Evolutionary conservation across 2,888 invertebrate species (phyloP).

Genomic region (Euproctis similis): DNA sequence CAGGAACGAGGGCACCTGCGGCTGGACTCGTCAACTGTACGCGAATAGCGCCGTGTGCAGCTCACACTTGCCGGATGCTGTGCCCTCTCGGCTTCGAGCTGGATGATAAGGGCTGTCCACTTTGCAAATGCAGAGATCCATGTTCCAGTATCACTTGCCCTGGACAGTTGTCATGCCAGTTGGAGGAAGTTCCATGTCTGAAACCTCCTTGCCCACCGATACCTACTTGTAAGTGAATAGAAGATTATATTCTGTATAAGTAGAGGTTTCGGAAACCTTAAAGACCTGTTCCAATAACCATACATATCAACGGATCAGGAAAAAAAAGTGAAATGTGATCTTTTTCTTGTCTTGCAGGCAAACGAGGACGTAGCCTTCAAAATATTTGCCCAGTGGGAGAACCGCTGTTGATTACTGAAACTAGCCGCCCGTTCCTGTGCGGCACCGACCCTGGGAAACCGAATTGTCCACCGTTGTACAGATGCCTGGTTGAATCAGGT

Average conservation of each 20-base stretch:
- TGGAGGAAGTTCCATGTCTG: slow-evolving; percentile 85
- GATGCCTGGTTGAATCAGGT: slow-evolving; percentile 85
- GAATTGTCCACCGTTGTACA: slow-evolving; percentile 87
- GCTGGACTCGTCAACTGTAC: slow-evolving; percentile 82
- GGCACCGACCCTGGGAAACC: slow-evolving; percentile 88
- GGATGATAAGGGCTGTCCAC: slow-evolving; percentile 80
- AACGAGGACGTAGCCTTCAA: slow-evolving; percentile 84
- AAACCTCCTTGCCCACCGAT: slow-evolving; percentile 89
- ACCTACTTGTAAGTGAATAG: slow-evolving; percentile 80
- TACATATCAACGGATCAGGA: neutral
- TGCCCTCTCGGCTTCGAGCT: slow-evolving; percentile 89
- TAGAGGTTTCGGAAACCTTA: too few relatives aligned
- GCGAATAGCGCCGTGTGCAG: slow-evolving; percentile 81
- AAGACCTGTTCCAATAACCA: neutral
- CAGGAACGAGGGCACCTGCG: slow-evolving; percentile 82
- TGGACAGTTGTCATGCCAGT: slow-evolving; percentile 83
- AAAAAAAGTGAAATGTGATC: neutral
- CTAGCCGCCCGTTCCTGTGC: slow-evolving; percentile 86
- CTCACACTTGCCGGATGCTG: slow-evolving; percentile 90
- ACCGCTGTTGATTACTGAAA: slow-evolving; percentile 82
- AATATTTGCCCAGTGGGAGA: slow-evolving; percentile 87
- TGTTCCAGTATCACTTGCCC: slow-evolving; percentile 86
- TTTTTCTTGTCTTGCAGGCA: slow-evolving; percentile 60
- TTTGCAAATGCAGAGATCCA: slow-evolving; percentile 88
- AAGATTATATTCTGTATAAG: too few relatives aligned